Conservation (phyloP, 2,113 vertebrate genomes). For the Datnioides undecimradiatus region DNA sequence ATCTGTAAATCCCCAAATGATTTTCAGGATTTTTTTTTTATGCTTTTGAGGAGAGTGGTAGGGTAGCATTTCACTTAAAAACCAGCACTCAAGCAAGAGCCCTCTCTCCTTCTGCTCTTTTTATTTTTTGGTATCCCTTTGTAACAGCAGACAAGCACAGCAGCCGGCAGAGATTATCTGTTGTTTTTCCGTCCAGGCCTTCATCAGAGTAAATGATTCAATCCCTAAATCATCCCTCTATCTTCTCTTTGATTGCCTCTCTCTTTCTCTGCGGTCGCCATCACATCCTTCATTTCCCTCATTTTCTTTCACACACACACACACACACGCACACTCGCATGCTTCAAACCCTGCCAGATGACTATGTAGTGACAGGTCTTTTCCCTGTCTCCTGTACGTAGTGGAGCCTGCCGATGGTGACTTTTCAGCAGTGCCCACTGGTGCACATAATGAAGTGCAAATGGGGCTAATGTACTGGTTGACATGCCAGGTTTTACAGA, state of each 20-base stretch:
- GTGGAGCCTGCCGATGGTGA: constrained; percentile 54
- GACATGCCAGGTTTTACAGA: constrained; percentile 75
- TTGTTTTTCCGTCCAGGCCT: constrained; percentile 21
- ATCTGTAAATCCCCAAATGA: constrained; percentile 44
- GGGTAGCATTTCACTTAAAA: constrained; percentile 32
- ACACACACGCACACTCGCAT: not conserved
- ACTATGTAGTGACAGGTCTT: not conserved
- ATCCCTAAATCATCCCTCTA: constrained; percentile 47
- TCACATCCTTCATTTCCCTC: constrained; percentile 5
- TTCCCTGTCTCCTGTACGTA: constrained; percentile 41
- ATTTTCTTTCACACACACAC: not conserved
- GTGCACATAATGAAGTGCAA: constrained; percentile 77
- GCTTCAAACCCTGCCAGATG: constrained; percentile 6
- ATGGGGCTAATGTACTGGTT: constrained; percentile 76
- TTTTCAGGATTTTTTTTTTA: constrained; percentile 26
- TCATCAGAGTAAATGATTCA: constrained; percentile 58
- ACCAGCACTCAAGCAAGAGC: constrained; percentile 3
- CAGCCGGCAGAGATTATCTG: constrained; percentile 16
- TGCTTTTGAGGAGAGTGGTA: not conserved
- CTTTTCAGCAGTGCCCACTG: constrained; percentile 64
- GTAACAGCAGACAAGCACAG: constrained; percentile 30
- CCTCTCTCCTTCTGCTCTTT: not conserved
- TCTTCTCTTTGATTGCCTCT: constrained; percentile 44
- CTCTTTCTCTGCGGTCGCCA: not conserved
- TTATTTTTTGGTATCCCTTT: constrained; percentile 26